Percentiles rank a stretch among this genome's conserved stretches.
phyloP scores from a whole-genome alignment of 2,113 vertebrate species.

The Agapornis roseicollis region DNA sequence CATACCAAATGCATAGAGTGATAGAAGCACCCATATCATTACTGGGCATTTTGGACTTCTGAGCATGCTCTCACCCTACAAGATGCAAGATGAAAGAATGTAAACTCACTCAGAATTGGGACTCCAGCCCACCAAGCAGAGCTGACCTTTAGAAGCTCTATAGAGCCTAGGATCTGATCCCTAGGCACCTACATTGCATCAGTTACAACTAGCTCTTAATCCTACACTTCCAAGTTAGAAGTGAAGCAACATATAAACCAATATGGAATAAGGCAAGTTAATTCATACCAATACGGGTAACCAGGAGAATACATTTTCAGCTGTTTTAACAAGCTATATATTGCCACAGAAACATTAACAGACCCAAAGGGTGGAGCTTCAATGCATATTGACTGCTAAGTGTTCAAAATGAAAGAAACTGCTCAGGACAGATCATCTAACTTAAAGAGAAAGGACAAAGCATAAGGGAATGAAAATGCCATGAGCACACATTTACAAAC shows the following conservation, averaged over 20 bases:
- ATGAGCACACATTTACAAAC: neutral
- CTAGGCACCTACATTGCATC: neutral
- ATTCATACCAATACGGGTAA: neutral
- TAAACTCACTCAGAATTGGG: neutral
- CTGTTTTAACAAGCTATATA: neutral
- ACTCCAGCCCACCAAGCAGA: neutral
- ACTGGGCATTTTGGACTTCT: neutral
- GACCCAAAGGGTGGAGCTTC: neutral
- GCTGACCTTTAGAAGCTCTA: neutral
- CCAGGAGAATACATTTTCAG: neutral
- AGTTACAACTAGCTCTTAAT: neutral
- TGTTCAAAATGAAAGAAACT: neutral
- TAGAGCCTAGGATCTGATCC: neutral
- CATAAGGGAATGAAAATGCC: neutral
- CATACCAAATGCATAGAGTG: neutral
- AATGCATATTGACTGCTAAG: too few relatives aligned
- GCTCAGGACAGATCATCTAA: neutral
- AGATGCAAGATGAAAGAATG: neutral
- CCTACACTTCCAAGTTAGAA: neutral
- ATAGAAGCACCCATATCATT: neutral
- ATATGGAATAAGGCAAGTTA: neutral
- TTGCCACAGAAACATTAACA: neutral
- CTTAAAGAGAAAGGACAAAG: neutral
- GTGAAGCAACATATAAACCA: accelerated
- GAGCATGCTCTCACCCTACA: neutral